Evolutionary conservation across 2,113 vertebrate genomes (phyloP).

Genomic region (Sinosuthora webbiana): DNA sequence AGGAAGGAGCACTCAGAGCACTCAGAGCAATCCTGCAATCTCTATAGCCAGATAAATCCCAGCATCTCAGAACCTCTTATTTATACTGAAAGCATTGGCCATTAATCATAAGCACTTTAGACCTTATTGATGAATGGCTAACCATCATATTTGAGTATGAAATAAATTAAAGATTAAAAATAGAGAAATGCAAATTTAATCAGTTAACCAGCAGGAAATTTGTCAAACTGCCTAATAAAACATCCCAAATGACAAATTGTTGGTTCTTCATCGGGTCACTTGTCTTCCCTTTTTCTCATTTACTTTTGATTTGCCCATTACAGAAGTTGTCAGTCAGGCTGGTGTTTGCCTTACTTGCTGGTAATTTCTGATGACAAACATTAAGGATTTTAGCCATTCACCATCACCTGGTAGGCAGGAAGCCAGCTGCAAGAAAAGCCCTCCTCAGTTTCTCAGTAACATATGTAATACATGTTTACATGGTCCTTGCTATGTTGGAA

Average conservation of each 20-base stretch:
- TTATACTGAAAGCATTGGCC: background rate
- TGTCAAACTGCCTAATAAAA: conserved; percentile 21
- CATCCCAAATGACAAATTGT: conserved; percentile 10
- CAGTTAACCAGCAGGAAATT: background rate
- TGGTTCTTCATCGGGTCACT: background rate
- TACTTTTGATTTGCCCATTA: background rate
- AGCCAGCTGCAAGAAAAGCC: background rate
- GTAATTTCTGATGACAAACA: background rate
- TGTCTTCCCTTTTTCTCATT: background rate
- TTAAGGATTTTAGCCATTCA: background rate
- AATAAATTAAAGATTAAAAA: conserved; percentile 49
- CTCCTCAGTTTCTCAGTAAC: background rate
- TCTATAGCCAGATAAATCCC: background rate
- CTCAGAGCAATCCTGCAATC: background rate
- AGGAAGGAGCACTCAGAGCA: background rate
- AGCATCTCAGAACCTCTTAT: background rate
- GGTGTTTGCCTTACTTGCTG: background rate
- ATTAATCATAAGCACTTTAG: conserved; percentile 28
- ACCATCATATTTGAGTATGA: conserved; percentile 14
- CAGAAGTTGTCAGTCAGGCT: background rate
- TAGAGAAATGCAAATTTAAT: conserved; percentile 26
- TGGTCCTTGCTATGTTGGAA: background rate
- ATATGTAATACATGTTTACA: rapidly evolving
- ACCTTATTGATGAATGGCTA: conserved; percentile 27
- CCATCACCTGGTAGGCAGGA: background rate